Evolutionary conservation across 2,797 vertebrate genomes (phyloP), one percentile per base, ranked within the genome.

Genomic region (Rhabdophis nuchalis): DNA sequence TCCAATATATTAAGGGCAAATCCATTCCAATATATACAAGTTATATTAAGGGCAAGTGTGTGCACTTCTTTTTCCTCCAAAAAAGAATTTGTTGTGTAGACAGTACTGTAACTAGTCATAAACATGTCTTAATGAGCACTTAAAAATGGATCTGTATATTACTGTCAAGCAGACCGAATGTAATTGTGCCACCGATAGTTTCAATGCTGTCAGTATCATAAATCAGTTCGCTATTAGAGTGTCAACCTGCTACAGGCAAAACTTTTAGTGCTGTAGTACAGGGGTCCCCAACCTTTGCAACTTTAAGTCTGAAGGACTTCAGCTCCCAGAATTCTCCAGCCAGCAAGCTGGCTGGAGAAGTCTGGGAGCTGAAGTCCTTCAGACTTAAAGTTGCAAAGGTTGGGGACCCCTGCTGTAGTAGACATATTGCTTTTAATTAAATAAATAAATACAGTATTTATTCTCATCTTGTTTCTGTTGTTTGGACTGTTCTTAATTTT

Each of bases 341-440:
- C n/a, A n/a, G n/a, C n/a, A n/a, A n/a, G n/a, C n/a, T n/a, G n/a
- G n/a, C n/a, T n/a, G n/a, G n/a, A n/a, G n/a, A n/a, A n/a, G n/a
- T n/a, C n/a, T n/a, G n/a, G n/a, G n/a, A n/a, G n/a, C n/a, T n/a
- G n/a, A n/a, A n/a, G n/a, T n/a, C n/a, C n/a, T n/a, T n/a, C n/a
- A n/a, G n/a, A n/a, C n/a, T n/a, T n/a, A n/a, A n/a, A n/a, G n/a
- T n/a, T n/a, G n/a, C n/a, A n/a, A n/a, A n/a, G n/a, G n/a, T n/a
- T n/a, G n/a, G n/a, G n/a, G n/a, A n/a, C n/a, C n/a, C n/a, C n/a
- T 86, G 85, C 91, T 92, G 92, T 64, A 46, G 82, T 93, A 86
- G 77, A 91, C 82, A 61, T 89, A 46, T 91, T 91, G 85, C 27
- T 91, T 88, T 82, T 91, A 90, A 93, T 52, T 92, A 93, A 93